phyloP scores from a whole-genome alignment of 2,797 vertebrate genomes.

The Paratrypauchen microcephalus region DNA sequence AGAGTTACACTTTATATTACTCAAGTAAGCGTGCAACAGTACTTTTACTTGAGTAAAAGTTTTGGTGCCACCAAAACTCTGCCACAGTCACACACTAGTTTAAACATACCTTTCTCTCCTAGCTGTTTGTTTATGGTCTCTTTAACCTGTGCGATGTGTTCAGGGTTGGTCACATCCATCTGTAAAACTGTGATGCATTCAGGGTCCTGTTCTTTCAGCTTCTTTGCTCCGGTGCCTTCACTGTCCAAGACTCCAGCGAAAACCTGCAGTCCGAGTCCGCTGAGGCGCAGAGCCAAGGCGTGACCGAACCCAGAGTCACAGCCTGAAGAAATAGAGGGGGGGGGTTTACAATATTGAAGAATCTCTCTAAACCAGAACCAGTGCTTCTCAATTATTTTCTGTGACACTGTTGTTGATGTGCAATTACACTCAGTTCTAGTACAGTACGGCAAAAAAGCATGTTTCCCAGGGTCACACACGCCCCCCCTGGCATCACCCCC shows the following conservation, averaged over 20 bases:
- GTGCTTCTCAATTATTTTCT: too few species aligned
- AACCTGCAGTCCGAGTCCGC: slow-evolving; percentile 51
- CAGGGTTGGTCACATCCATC: slow-evolving; percentile 58
- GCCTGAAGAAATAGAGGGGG: slow-evolving; percentile 36
- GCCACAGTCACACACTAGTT: too few species aligned
- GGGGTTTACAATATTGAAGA: not conserved
- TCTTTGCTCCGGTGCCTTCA: slow-evolving; percentile 47
- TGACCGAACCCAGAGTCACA: slow-evolving; percentile 70
- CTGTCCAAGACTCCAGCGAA: slow-evolving; percentile 68
- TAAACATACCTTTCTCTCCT: slow-evolving; percentile 44
- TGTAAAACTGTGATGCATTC: slow-evolving; percentile 56
- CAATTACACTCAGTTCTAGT: too few species aligned
- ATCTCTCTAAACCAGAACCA: too few species aligned
- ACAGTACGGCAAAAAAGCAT: too few species aligned
- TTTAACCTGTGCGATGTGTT: slow-evolving; percentile 47
- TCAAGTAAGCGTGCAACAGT: too few species aligned
- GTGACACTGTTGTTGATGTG: too few species aligned
- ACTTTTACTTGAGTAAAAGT: too few species aligned
- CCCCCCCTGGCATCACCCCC: too few species aligned
- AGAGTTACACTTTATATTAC: too few species aligned
- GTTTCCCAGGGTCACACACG: too few species aligned
- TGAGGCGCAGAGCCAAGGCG: slow-evolving; percentile 47
- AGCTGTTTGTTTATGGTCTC: slow-evolving; percentile 36
- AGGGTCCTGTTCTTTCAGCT: slow-evolving; percentile 32
- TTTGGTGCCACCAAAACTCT: too few species aligned